Evolutionary conservation across 2,113 vertebrate species (phyloP).

Genomic region (Coracopsis vasa): DNA sequence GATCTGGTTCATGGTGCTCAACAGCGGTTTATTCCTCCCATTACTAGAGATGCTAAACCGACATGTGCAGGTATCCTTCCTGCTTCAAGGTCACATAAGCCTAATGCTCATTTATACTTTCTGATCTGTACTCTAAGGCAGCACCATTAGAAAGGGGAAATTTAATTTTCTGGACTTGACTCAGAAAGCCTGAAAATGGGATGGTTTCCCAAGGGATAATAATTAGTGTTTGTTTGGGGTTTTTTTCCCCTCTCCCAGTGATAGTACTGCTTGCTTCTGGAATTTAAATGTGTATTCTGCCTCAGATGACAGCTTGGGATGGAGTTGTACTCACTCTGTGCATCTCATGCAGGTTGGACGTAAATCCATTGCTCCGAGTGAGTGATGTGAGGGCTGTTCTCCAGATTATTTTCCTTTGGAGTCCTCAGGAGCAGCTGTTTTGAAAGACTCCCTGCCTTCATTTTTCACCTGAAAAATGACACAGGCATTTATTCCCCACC

Average conservation of each 20-base stretch:
- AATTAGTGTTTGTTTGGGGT: background rate
- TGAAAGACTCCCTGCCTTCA: background rate
- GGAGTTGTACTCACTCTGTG: background rate
- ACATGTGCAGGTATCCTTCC: background rate
- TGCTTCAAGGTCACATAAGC: background rate
- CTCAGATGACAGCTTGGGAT: background rate
- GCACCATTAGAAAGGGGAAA: background rate
- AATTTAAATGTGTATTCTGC: background rate
- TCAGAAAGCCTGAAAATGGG: background rate
- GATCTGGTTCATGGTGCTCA: background rate
- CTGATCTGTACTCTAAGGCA: background rate
- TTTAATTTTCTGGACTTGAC: background rate
- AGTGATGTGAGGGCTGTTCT: background rate
- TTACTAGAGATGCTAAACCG: background rate
- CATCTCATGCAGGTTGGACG: background rate
- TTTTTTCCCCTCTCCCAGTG: background rate
- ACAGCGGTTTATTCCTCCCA: fast-evolving
- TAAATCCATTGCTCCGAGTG: background rate
- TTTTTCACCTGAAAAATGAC: background rate
- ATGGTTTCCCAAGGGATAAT: background rate
- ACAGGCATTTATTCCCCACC: background rate
- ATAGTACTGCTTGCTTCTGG: background rate
- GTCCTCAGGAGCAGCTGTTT: background rate
- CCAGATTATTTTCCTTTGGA: background rate
- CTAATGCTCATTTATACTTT: background rate